phyloP scores from a whole-genome alignment of 2,888 invertebrate genomes.

The Phorcus lineatus region DNA sequence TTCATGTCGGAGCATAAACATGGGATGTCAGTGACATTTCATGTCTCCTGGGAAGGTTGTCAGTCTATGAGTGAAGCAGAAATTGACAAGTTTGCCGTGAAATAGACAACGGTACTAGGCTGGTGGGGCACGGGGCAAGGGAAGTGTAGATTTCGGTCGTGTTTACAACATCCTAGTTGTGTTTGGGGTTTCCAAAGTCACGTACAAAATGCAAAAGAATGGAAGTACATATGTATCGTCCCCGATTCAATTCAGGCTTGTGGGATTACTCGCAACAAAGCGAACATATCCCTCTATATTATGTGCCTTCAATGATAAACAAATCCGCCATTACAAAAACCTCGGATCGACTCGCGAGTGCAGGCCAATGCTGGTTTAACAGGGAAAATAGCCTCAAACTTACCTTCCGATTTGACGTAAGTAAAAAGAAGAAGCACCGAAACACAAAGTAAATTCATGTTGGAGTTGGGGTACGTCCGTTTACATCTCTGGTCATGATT shows the following conservation, averaged over 20 bases:
- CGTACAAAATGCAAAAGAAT: background rate
- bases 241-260: slow-evolving; percentile 7
- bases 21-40: no score
- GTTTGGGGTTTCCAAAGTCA: background rate
- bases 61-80: background rate
- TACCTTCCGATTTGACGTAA: slow-evolving; percentile 4
- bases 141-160: no score
- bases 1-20: no score
- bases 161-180: background rate
- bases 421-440: slow-evolving; percentile 6
- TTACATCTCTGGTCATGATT: slow-evolving; percentile 16
- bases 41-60: background rate
- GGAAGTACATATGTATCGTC: slow-evolving; percentile 6
- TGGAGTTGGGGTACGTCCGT: slow-evolving; percentile 15
- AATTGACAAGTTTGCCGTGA: slow-evolving; percentile 17
- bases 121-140: no score
- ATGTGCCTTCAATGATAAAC: slow-evolving; percentile 23
- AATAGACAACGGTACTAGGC: slow-evolving; percentile 2
- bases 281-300: slow-evolving; percentile 22
- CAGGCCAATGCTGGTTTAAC: background rate
- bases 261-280: slow-evolving; percentile 20
- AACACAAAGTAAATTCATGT: slow-evolving; percentile 18
- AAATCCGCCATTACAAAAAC: slow-evolving; percentile 25
- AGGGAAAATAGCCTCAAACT: background rate
- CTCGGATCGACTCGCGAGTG: background rate